Base-by-base conservation (phyloP, 2,888 invertebrate species). In the Ectemnius cavifrons region DNA sequence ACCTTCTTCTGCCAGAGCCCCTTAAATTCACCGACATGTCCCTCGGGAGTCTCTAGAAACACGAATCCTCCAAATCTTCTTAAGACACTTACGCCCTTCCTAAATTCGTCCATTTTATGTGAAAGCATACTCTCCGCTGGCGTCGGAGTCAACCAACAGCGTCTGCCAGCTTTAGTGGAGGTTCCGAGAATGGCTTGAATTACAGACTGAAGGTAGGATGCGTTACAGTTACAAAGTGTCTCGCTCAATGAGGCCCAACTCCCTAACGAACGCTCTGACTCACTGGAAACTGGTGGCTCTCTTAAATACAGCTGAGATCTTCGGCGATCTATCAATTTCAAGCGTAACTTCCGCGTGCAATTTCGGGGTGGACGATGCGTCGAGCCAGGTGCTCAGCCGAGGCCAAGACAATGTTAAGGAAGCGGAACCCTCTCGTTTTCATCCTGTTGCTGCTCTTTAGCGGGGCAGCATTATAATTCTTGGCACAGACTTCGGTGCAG, bases 401-500 rank as follows among this genome's bases (percentile, higher is more conserved):
- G 37, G 11, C 37, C 23, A 23, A 23, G 75, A 78, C 78, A 80
- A 80, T 78, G 71, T 58, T 37, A 52, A 58, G 66, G 46, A 27
- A 61, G 56, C 27, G 16, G 58, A 57, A 56, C 16, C 37, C n/a
- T 13, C 27, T 57, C 67, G 63, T 66, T 62, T 67, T 49, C 59
- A 5, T 70, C 27, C 14, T 45, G 47, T 37, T 37, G 37, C 46
- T 18, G 47, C 18, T 46, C 23, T 56, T 57, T 62, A 59, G 65
- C 57, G 45, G 45, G 63, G 23, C 52, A 45, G 27, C 73, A 63
- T 65, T 66, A 60, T 71, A 69, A 68, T 66, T 70, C 73, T 73
- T 72, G 82, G 76, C 80, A 73, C 47, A 47, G 62, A 6, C 47
- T 60, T 16, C 60, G 47, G 8, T n/a, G 68, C 75, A 73, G 75